These are phyloP conservation scores for Macrophya alboannulata DNA, from an alignment of 2,888 invertebrate species.

Conservation along the genomic window DNA sequence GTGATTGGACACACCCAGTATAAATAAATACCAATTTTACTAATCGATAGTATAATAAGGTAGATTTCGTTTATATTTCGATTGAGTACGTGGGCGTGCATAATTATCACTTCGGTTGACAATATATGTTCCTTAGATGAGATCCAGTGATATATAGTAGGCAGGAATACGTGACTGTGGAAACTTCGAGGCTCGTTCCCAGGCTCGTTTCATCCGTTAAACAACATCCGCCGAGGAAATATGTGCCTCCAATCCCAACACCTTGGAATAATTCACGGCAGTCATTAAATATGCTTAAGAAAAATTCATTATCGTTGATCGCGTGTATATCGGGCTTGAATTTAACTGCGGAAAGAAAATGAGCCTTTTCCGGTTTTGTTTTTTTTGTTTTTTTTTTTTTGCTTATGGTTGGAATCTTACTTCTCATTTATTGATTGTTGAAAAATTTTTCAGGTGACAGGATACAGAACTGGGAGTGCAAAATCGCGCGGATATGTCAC, in stretches of 20 bases:
- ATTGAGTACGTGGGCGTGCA: constrained; percentile 47
- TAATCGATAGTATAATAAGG: constrained; percentile 64
- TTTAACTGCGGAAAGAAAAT: neutral
- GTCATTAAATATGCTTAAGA: constrained; percentile 19
- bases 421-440: neutral
- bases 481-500: constrained; percentile 51
- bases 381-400: neutral
- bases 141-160: constrained; percentile 38
- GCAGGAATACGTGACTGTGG: constrained; percentile 20
- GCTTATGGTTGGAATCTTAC: neutral
- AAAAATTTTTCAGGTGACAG: neutral
- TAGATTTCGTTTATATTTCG: constrained; percentile 54
- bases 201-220: constrained; percentile 44
- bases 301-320: neutral
- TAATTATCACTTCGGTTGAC: constrained; percentile 54
- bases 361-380: neutral
- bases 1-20: constrained; percentile 69
- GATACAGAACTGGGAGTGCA: neutral
- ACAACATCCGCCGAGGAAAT: constrained; percentile 33
- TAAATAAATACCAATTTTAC: constrained; percentile 68
- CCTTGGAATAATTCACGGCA: constrained; percentile 34
- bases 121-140: constrained; percentile 40
- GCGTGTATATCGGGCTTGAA: neutral
- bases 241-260: constrained; percentile 36
- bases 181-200: constrained; percentile 41